A percentile compares a stretch with the other conserved stretches of the same genome.
phyloP scores from a whole-genome alignment of 1,140 invertebrate genomes.

The Cydia pomonella region DNA sequence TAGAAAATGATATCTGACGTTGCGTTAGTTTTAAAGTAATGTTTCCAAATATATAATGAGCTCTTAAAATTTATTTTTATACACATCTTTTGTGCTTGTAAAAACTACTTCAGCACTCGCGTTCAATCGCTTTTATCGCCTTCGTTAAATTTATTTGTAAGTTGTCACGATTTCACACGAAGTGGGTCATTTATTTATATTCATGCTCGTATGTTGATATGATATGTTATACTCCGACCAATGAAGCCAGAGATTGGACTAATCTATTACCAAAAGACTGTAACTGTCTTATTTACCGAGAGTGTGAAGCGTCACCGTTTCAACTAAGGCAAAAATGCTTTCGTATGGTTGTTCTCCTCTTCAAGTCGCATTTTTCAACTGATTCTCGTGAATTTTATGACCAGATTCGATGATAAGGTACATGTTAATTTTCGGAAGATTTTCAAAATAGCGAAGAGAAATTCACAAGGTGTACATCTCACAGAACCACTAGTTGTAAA shows the following conservation, averaged over 20 bases:
- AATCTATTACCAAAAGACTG: too few species aligned
- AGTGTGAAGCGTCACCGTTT: too few species aligned
- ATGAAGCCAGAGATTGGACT: not conserved
- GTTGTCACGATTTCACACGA: constrained; percentile 58
- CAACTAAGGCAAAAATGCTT: too few species aligned
- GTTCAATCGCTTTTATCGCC: constrained; percentile 47
- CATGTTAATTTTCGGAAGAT: too few species aligned
- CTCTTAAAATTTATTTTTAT: constrained; percentile 60
- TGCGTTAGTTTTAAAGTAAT: not conserved
- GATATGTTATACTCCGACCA: constrained; percentile 20
- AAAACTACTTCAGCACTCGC: constrained; percentile 50
- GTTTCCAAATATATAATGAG: not conserved
- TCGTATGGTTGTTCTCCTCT: too few species aligned
- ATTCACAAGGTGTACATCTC: too few species aligned
- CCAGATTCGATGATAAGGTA: too few species aligned
- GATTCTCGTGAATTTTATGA: too few species aligned
- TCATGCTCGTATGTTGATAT: constrained; percentile 31
- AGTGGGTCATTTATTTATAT: constrained; percentile 53
- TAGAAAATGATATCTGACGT: not conserved
- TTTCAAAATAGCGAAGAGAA: too few species aligned
- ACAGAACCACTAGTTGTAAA: too few species aligned
- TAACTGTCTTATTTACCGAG: too few species aligned
- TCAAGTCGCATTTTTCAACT: too few species aligned
- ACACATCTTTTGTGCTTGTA: constrained; percentile 54
- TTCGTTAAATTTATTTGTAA: constrained; percentile 48